Evolutionary conservation across 2,888 invertebrate genomes (phyloP).

Genomic region (Cecidostiba fungosa): DNA sequence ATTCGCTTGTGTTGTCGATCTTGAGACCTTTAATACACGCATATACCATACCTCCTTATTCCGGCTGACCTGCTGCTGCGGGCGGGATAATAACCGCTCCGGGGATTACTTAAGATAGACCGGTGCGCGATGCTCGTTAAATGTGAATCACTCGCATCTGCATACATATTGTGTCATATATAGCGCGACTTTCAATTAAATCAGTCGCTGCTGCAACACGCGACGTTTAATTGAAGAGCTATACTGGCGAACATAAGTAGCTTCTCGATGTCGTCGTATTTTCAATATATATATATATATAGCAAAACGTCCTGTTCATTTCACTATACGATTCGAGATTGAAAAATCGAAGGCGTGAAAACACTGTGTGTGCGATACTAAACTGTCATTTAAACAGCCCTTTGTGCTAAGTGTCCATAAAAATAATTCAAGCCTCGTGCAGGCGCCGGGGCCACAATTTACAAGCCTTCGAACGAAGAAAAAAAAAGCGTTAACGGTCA

Average conservation of each 20-base stretch:
- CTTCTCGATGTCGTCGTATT: no score
- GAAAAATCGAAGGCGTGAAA: not conserved
- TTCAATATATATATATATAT: no score
- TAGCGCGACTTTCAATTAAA: not conserved
- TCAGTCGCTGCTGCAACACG: not conserved
- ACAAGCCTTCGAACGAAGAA: not conserved
- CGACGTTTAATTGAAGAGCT: no score
- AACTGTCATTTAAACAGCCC: not conserved
- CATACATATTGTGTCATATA: not conserved
- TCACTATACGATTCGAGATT: not conserved
- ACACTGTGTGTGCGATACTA: not conserved
- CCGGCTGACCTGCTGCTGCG: not conserved
- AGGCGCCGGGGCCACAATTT: not conserved
- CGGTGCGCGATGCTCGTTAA: not conserved
- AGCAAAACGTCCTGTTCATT: no score
- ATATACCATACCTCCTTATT: not conserved
- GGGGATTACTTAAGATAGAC: not conserved
- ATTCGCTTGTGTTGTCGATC: no score
- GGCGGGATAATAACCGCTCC: not conserved
- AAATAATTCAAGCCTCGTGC: not conserved
- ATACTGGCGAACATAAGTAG: no score
- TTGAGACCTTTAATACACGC: not conserved
- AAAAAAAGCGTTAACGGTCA: constrained; percentile 22
- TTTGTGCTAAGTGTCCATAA: not conserved
- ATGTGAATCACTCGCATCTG: not conserved